Percentiles rank a stretch among this genome's conserved stretches.
Conservation (phyloP, 1,140 invertebrate genomes). For the Aphaenogaster ashmeadi region DNA sequence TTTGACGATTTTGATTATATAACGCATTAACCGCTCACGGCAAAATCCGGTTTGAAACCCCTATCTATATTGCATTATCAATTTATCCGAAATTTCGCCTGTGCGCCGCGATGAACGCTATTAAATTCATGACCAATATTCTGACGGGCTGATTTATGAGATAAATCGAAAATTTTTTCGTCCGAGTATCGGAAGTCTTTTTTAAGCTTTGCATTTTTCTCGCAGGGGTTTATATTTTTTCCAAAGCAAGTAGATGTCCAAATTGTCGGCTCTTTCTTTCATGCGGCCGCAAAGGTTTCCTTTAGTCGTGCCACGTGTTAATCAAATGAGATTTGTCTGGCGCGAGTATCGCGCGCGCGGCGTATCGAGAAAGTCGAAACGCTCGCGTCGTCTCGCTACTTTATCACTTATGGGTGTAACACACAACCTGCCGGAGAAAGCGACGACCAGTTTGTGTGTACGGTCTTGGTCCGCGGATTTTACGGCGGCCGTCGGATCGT, state of each 20-base stretch:
- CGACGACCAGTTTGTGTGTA: constrained; percentile 54
- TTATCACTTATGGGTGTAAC: constrained; percentile 71
- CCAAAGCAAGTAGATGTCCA: too few species aligned
- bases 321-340: constrained; percentile 50
- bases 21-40: constrained; percentile 36
- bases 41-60: constrained; percentile 22
- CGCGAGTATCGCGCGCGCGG: constrained; percentile 18
- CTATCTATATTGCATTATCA: constrained; percentile 23
- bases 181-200: background rate
- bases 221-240: background rate
- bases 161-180: constrained; percentile 10
- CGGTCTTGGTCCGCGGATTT: constrained; percentile 66
- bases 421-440: constrained; percentile 66
- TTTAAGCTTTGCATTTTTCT: background rate
- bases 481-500: constrained; percentile 56
- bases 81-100: constrained; percentile 45
- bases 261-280: background rate
- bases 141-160: constrained; percentile 8
- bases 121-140: constrained; percentile 35
- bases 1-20: constrained; percentile 47
- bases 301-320: background rate
- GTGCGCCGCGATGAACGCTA: background rate
- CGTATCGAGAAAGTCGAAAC: constrained; percentile 66
- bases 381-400: constrained; percentile 44
- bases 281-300: background rate